These are phyloP conservation scores for Grallaria varia DNA, from an alignment of 2,113 vertebrate species.

Conservation along the genomic window DNA sequence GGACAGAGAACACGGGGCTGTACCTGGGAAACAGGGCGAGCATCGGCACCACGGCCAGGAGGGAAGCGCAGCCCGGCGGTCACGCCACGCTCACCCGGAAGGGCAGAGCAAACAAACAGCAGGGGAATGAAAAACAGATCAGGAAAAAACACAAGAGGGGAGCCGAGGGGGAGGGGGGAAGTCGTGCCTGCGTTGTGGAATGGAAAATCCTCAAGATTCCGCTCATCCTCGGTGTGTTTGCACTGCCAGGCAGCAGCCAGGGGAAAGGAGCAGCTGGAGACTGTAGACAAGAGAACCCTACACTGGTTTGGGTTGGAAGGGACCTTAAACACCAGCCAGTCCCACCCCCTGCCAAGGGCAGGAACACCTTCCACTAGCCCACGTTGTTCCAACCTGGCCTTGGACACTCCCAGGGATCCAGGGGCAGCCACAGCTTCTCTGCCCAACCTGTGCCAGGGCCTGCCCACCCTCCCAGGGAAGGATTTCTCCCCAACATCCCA, in stretches of 20 bases:
- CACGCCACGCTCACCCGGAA: background rate
- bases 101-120: background rate
- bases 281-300: background rate
- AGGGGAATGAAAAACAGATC: background rate
- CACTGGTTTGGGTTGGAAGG: background rate
- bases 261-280: background rate
- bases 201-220: background rate
- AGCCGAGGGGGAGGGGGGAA: background rate
- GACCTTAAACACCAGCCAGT: background rate
- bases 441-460: background rate
- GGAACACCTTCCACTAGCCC: rapidly evolving
- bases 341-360: background rate
- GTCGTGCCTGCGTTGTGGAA: background rate
- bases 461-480: background rate
- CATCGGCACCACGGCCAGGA: background rate
- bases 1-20: rapidly evolving
- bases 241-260: background rate
- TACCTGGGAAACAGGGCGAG: background rate
- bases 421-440: background rate
- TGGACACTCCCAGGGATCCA: rapidly evolving
- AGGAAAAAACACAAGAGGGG: background rate
- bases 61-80: background rate
- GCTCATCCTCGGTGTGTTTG: background rate
- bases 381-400: rapidly evolving
- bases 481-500: background rate